Percentiles rank a stretch among this genome's conserved stretches.
Conservation (phyloP, 2,797 vertebrate genomes). For the Cossypha niveicapilla region DNA sequence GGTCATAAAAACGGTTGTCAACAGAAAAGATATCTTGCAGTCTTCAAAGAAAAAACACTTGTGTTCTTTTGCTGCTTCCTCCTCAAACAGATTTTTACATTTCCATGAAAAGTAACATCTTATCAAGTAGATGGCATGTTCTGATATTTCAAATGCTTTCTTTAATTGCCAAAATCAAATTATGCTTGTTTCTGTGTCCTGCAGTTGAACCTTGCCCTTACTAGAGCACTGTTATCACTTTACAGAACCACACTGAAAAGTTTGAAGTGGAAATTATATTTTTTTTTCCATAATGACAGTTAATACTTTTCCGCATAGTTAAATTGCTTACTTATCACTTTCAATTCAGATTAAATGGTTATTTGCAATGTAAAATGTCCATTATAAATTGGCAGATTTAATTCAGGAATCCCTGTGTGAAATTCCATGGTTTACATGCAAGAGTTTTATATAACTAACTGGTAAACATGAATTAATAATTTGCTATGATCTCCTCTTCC, state of each 20-base stretch:
- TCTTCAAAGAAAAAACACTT: not conserved
- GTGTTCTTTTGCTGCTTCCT: not conserved
- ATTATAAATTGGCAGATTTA: not conserved
- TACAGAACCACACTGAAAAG: not conserved
- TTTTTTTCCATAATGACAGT: not conserved
- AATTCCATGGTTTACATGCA: not conserved
- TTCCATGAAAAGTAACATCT: not conserved
- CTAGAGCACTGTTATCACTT: not conserved
- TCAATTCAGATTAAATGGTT: not conserved
- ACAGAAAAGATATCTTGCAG: not conserved
- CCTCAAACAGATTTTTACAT: not conserved
- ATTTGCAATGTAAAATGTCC: not conserved
- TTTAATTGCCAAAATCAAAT: not conserved
- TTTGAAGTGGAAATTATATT: not conserved
- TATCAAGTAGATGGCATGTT: not conserved
- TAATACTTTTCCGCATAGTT: not conserved
- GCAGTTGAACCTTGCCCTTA: slow-evolving; percentile 5
- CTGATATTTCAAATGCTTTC: not conserved
- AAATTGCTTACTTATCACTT: not conserved
- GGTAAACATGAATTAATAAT: not conserved
- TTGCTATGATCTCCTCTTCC: not conserved
- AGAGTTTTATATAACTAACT: not conserved
- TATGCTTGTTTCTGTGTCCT: not conserved
- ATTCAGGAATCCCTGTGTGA: not conserved
- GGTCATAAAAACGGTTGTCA: not conserved